These are phyloP conservation scores for Ectobius pallidus DNA, from an alignment of 2,888 invertebrate genomes.

Conservation along the genomic window DNA sequence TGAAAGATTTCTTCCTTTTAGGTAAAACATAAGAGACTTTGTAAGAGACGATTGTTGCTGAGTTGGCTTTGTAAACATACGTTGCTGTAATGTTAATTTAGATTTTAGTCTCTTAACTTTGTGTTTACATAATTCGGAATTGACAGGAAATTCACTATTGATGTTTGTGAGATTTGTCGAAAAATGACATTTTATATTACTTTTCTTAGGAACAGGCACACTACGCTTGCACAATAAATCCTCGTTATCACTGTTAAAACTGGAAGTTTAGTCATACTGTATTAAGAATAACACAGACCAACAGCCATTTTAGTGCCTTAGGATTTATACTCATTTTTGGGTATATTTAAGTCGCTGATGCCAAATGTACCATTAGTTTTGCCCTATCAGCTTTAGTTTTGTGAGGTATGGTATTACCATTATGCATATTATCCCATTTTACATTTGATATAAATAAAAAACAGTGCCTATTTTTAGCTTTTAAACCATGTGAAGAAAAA, in stretches of 20 bases:
- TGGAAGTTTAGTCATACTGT: not conserved
- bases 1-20: slow-evolving; percentile 11
- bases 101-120: not conserved
- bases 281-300: too few species aligned
- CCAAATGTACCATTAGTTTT: too few species aligned
- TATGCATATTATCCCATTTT: too few species aligned
- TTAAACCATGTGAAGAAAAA: too few species aligned
- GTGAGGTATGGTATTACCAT: too few species aligned
- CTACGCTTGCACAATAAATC: slow-evolving; percentile 3
- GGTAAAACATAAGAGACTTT: not conserved
- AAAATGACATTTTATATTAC: not conserved
- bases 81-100: slow-evolving; percentile 5
- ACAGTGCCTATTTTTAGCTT: too few species aligned
- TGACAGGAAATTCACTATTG: slow-evolving; percentile 2
- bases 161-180: not conserved
- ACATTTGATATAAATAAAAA: too few species aligned
- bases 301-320: too few species aligned
- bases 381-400: too few species aligned
- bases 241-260: not conserved
- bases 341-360: too few species aligned
- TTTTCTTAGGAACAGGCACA: slow-evolving; percentile 8
- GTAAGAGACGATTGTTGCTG: slow-evolving; percentile 4
- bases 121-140: not conserved
- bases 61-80: not conserved
- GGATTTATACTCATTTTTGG: too few species aligned